phyloP scores from a whole-genome alignment of 2,888 invertebrate species.

The Andrena trimmerana region DNA sequence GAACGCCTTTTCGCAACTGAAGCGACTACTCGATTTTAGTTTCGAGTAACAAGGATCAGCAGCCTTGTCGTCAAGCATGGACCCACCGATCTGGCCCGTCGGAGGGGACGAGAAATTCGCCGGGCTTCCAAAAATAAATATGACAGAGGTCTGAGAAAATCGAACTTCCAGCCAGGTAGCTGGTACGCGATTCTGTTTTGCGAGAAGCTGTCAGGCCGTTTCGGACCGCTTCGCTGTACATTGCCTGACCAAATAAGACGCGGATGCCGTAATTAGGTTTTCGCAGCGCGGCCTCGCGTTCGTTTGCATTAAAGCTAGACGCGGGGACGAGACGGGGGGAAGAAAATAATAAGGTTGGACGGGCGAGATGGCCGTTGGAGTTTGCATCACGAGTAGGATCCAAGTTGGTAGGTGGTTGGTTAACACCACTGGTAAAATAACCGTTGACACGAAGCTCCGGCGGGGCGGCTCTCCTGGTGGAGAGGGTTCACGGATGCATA shows the following conservation, averaged over 20 bases:
- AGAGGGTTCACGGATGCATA: background rate
- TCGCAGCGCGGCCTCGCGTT: background rate
- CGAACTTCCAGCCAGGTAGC: background rate
- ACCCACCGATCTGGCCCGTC: background rate
- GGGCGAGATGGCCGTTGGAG: constrained; percentile 5
- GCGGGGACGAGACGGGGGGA: background rate
- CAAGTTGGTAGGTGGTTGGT: constrained; percentile 8
- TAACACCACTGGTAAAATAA: constrained; percentile 18
- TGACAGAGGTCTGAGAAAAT: background rate
- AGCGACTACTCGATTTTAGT: too few relatives aligned
- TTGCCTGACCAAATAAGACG: background rate
- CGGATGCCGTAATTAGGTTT: constrained; percentile 6
- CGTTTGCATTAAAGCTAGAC: background rate
- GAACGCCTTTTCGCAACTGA: too few relatives aligned
- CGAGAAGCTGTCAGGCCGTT: background rate
- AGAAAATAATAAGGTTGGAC: constrained; percentile 11
- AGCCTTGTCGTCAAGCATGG: too few relatives aligned
- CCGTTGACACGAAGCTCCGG: constrained; percentile 6
- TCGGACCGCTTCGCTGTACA: background rate
- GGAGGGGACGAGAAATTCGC: background rate
- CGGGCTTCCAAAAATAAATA: constrained; percentile 7
- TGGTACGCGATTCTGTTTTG: background rate
- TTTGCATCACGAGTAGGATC: constrained; percentile 9
- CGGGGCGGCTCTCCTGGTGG: too few relatives aligned
- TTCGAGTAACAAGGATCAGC: too few relatives aligned